Evolutionary conservation across 2,888 invertebrate species (phyloP).

Genomic region (Linnaemya vulpina): DNA sequence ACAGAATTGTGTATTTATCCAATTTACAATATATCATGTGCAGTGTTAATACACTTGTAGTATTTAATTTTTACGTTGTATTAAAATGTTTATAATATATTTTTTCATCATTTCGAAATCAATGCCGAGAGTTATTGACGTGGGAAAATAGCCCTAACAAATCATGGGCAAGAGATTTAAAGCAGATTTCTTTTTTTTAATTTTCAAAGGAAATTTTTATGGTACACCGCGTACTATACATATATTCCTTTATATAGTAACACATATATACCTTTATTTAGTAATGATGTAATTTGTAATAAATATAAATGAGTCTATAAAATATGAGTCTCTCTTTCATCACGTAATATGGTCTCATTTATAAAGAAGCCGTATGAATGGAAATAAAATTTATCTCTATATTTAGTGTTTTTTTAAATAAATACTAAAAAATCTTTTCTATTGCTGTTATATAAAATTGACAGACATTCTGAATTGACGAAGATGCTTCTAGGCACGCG

Average conservation of each 20-base stretch:
- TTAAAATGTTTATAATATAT: constrained; percentile 25
- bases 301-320: neutral
- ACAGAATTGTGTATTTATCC: constrained; percentile 53
- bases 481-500: constrained; percentile 49
- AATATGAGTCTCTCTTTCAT: neutral
- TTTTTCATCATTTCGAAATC: constrained; percentile 24
- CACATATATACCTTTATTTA: too few species aligned
- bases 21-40: constrained; percentile 35
- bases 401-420: too few species aligned
- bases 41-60: constrained; percentile 10
- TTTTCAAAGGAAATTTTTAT: neutral
- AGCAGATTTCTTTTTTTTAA: neutral
- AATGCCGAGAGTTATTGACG: constrained; percentile 8
- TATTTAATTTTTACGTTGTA: neutral
- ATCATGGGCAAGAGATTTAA: neutral
- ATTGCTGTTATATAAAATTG: too few species aligned
- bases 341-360: constrained; percentile 7
- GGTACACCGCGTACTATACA: neutral
- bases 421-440: too few species aligned
- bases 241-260: too few species aligned
- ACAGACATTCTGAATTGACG: too few species aligned
- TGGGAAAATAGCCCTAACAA: constrained; percentile 36
- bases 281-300: neutral
- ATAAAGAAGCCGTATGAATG: neutral
- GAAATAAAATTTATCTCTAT: neutral